Evolutionary conservation across 2,113 vertebrate genomes (phyloP).

Genomic region (Pollimyrus isidori): DNA sequence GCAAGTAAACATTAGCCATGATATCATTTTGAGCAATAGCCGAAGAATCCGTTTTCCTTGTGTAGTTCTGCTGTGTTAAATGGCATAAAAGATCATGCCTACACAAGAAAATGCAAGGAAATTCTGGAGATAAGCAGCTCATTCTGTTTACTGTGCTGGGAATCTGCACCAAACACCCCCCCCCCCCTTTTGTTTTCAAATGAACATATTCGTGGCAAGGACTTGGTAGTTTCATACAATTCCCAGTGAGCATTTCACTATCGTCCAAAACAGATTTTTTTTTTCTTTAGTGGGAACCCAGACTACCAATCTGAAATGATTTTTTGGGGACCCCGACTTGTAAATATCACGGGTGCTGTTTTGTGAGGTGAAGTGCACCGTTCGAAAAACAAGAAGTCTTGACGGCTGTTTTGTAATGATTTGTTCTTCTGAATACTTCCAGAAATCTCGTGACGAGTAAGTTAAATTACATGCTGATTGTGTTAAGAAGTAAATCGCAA

Average conservation of each 20-base stretch:
- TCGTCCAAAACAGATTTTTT: neutral
- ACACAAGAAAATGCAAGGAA: neutral
- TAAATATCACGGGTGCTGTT: neutral
- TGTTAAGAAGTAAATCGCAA: neutral
- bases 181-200: neutral
- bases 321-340: neutral
- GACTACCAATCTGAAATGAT: neutral
- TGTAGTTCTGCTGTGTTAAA: neutral
- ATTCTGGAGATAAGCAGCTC: neutral
- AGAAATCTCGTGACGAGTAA: neutral
- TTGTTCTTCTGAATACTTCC: neutral
- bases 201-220: conserved; percentile 1
- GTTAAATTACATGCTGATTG: neutral
- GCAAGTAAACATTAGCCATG: conserved; percentile 7
- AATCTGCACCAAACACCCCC: neutral
- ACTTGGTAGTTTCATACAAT: conserved; percentile 6
- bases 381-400: neutral
- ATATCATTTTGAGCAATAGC: neutral
- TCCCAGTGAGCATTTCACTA: neutral
- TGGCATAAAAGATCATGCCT: neutral
- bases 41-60: neutral
- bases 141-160: neutral
- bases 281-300: neutral
- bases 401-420: neutral
- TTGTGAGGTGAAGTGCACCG: neutral